phyloP scores from a whole-genome alignment of 2,888 invertebrate species.

The Hemicrepidius hirtus region DNA sequence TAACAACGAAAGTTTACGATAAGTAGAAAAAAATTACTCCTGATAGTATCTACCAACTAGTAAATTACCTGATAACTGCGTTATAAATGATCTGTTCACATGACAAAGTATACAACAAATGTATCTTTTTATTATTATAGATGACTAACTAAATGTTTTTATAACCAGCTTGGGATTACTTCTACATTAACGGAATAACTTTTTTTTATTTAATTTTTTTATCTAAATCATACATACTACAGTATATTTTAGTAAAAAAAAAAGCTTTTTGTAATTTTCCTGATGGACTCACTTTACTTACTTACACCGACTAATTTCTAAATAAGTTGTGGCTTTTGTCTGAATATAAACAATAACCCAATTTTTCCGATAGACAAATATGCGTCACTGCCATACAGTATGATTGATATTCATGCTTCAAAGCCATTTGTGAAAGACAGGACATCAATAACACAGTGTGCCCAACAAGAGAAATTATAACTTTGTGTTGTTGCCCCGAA shows the following conservation, averaged over 20 bases:
- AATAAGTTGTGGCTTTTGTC: not conserved
- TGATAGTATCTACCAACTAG: conserved; percentile 54
- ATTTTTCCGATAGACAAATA: conserved; percentile 25
- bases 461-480: conserved; percentile 34
- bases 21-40: conserved; percentile 48
- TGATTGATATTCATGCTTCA: conserved; percentile 28
- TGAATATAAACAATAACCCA: conserved; percentile 20
- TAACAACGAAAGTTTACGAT: conserved; percentile 39
- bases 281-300: conserved; percentile 5
- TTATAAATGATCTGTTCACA: conserved; percentile 68
- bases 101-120: conserved; percentile 62
- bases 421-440: conserved; percentile 35
- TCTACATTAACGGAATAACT: conserved; percentile 9
- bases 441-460: conserved; percentile 35
- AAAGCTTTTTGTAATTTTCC: not conserved
- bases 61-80: conserved; percentile 67
- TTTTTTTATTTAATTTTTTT: not conserved
- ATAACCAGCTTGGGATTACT: conserved; percentile 39
- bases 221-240: not conserved
- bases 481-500: conserved; percentile 25
- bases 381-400: not conserved
- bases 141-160: conserved; percentile 42
- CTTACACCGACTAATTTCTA: not conserved
- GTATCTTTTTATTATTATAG: conserved; percentile 45
- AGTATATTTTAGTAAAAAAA: not conserved